phyloP scores from a whole-genome alignment of 64 coral and sea anemone species.

The Stichodactyla helianthus region DNA sequence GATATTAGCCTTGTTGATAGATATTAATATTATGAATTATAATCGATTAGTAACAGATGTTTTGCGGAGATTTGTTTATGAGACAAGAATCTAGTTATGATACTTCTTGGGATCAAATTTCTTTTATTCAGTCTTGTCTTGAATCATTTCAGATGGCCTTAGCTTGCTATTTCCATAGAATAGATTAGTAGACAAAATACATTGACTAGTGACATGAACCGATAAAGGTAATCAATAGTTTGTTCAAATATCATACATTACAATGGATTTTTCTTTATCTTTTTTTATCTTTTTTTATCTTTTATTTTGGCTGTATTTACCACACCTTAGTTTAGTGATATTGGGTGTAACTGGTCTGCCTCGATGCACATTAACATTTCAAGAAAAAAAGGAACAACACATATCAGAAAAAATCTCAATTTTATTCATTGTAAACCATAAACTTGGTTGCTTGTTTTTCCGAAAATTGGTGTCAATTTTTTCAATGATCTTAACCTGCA shows the following conservation, averaged over 20 bases:
- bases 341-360: background rate
- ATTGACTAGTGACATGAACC: background rate
- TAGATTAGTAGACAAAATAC: background rate
- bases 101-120: too few species aligned
- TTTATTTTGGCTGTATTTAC: background rate
- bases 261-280: background rate
- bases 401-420: background rate
- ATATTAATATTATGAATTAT: background rate
- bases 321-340: background rate
- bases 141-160: background rate
- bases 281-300: too few species aligned
- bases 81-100: too few species aligned
- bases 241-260: background rate
- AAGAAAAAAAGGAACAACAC: background rate
- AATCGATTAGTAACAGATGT: too few species aligned
- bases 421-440: background rate
- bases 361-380: too few species aligned
- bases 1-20: background rate
- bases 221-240: background rate
- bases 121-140: too few species aligned
- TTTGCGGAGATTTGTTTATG: too few species aligned
- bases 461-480: background rate
- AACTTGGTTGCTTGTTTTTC: background rate
- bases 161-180: background rate
- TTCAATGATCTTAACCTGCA: background rate